Evolutionary conservation across 2,113 vertebrate species (phyloP), one percentile per base, ranked within the genome.

Genomic region (Cygnus buccinator): DNA sequence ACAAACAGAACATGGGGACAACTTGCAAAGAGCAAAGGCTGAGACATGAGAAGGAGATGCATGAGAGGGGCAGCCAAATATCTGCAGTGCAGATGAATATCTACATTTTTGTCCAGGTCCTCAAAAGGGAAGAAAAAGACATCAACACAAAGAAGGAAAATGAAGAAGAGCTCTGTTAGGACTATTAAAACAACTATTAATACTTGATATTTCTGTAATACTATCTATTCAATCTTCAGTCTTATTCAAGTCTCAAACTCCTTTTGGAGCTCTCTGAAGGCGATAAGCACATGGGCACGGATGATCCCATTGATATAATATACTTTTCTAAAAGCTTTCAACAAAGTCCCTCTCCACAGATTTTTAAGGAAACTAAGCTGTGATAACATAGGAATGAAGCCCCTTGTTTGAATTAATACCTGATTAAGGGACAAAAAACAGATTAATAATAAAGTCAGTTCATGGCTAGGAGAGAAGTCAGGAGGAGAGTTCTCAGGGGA

Each of bases 381-480:
- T 0, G 3, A 33, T 17, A 57, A 46, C 13, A 15, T 10, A 55
- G 55, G 70, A 19, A 39, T 22, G 37, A 61, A 59, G 10, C 0
- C 3, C 12, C 8, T 14, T 13, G 3, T 80, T 73, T 68, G 20
- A 59, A 65, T 73, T 55, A 65, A 67, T 52, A 46, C 21, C 23
- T 43, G 11, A 58, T 50, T 73, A 29, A 73, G 15, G 37, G 37
- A 29, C 26, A 59, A 28, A 20, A 92, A 84, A 55, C 14, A 41
- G 10, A 39, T 29, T 1, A 43, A 46, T 21, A 48, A 26, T 43
- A 65, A 81, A 5, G 0, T 21, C 33, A 58, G 13, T 20, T 70
- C 48, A 8, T 0, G 0, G 3, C 10, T 4, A 1, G 8, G 2
- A 6, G 4, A 82, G 22, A 68, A 81, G 13, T 35, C 33, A 57